Conservation (phyloP, 2,888 invertebrate genomes). For the Callimorpha dominula region DNA sequence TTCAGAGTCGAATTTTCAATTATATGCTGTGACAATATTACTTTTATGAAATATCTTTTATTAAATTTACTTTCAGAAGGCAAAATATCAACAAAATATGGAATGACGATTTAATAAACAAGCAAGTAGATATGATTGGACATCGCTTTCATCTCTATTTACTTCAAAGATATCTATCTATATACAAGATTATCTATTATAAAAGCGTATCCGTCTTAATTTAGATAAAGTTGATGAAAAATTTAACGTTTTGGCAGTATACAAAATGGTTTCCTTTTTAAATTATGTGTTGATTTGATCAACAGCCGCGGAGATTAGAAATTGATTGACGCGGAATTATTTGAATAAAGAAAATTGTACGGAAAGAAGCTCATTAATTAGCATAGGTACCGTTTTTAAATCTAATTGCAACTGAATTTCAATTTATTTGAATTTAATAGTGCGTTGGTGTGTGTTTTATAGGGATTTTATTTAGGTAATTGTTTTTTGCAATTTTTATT, state of each 20-base stretch:
- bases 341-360: neutral
- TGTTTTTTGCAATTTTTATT: too few relatives aligned
- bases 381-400: neutral
- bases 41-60: too few relatives aligned
- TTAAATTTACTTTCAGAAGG: too few relatives aligned
- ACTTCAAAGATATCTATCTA: neutral
- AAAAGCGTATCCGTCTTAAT: neutral
- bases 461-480: too few relatives aligned
- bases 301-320: neutral
- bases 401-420: neutral
- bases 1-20: too few relatives aligned
- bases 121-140: neutral
- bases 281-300: slow-evolving; percentile 1
- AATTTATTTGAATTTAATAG: too few relatives aligned
- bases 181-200: neutral
- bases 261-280: neutral
- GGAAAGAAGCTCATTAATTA: neutral
- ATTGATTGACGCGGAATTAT: neutral
- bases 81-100: too few relatives aligned
- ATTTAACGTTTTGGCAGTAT: neutral
- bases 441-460: too few relatives aligned
- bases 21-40: too few relatives aligned
- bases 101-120: too few relatives aligned
- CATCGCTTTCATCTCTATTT: neutral
- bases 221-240: neutral